These are phyloP conservation scores for Petroica traversi DNA, from an alignment of 2,113 vertebrate genomes.

Conservation along the genomic window DNA sequence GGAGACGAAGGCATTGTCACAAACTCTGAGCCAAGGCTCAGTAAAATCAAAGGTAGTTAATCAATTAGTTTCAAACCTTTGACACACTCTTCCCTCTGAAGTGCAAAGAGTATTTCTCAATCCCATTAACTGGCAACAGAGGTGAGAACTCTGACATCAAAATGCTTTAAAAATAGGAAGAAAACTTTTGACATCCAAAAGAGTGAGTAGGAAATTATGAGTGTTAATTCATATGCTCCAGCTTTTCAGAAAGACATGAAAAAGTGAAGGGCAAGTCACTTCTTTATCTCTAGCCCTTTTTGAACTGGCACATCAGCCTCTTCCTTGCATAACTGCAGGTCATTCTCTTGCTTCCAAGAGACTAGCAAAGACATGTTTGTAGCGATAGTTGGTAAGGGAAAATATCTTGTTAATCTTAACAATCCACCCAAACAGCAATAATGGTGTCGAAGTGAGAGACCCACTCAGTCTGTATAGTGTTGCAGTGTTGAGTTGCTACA, in stretches of 20 bases:
- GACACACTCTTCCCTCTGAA: neutral
- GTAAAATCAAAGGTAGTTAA: conserved; percentile 1
- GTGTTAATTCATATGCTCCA: neutral
- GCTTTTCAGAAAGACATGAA: neutral
- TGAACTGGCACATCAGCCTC: neutral
- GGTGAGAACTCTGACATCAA: neutral
- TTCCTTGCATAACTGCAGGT: neutral
- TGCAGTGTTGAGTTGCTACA: neutral
- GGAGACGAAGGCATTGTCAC: neutral
- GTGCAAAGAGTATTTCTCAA: neutral
- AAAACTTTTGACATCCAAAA: neutral
- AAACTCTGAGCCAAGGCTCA: neutral
- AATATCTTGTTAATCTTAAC: neutral
- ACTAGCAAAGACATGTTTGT: neutral
- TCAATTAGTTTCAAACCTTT: conserved; percentile 10
- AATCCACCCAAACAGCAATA: neutral
- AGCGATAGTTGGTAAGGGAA: neutral
- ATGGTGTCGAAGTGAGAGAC: neutral
- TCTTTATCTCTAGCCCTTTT: neutral
- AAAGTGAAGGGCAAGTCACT: neutral
- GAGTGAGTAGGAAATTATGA: neutral
- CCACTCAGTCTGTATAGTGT: neutral
- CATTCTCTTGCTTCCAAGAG: neutral
- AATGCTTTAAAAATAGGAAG: neutral
- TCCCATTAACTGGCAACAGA: neutral